A percentile compares a stretch with the other conserved stretches of the same genome.
These are phyloP conservation scores for Sphecodes monilicornis DNA, from an alignment of 2,888 invertebrate species.

Conservation along the genomic window DNA sequence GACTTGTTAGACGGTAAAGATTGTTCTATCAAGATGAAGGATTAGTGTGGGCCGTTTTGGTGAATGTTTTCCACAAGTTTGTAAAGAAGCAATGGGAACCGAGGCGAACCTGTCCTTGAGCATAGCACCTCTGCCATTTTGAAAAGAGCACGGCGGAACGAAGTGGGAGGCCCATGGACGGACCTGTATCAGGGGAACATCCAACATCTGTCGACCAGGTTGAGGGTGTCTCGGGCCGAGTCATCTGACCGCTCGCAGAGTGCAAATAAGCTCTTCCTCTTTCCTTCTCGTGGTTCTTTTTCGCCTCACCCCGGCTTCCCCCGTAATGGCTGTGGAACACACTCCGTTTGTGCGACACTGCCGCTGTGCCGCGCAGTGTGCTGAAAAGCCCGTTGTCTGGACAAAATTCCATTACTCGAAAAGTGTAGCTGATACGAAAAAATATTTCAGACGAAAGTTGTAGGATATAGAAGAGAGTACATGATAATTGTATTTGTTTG, in stretches of 20 bases:
- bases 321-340: slow-evolving; percentile 50
- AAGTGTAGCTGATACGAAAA: too few relatives aligned
- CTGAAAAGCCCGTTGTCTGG: too few relatives aligned
- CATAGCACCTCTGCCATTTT: slow-evolving; percentile 68
- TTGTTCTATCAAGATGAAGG: not conserved
- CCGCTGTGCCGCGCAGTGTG: slow-evolving; percentile 20
- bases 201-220: slow-evolving; percentile 67
- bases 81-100: not conserved
- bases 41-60: not conserved
- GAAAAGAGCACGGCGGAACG: slow-evolving; percentile 52
- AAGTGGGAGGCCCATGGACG: slow-evolving; percentile 63
- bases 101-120: slow-evolving; percentile 54
- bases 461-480: too few relatives aligned
- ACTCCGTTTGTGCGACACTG: slow-evolving; percentile 45
- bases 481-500: too few relatives aligned
- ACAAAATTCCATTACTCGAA: too few relatives aligned
- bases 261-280: slow-evolving; percentile 63
- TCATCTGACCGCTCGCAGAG: slow-evolving; percentile 62
- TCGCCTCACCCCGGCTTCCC: slow-evolving; percentile 13
- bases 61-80: not conserved
- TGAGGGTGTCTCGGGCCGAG: slow-evolving; percentile 64
- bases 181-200: slow-evolving; percentile 63
- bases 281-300: slow-evolving; percentile 46
- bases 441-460: too few relatives aligned
- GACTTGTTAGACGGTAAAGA: too few relatives aligned